Percentiles rank a stretch among this genome's conserved stretches.
Evolutionary conservation across 30 jellyfish, hydroid and myxozoan species (phyloP).

Genomic region (Mastigias papua): DNA sequence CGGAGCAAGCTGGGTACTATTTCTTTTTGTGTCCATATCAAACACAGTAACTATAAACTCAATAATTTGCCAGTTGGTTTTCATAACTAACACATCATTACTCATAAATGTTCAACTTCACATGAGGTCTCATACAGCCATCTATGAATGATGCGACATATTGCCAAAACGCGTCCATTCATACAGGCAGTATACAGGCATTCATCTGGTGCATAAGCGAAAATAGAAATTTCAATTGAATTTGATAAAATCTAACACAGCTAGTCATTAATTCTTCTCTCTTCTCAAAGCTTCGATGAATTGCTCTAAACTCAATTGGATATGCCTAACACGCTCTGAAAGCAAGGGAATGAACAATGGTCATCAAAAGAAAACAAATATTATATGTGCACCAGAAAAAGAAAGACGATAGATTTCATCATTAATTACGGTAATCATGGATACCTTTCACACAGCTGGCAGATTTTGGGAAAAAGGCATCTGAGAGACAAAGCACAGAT

Average conservation of each 20-base stretch:
- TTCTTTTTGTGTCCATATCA: too few relatives aligned
- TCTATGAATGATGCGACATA: too few relatives aligned
- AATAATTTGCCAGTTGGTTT: too few relatives aligned
- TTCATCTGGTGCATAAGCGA: not conserved
- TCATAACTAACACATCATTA: not conserved
- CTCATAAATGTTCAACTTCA: not conserved
- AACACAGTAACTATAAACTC: too few relatives aligned
- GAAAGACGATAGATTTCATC: not conserved
- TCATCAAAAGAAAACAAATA: not conserved
- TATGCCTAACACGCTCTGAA: conserved; percentile 98
- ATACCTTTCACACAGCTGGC: not conserved
- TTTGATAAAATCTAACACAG: not conserved
- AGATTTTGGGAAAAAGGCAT: not conserved
- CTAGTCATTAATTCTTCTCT: conserved; percentile 65
- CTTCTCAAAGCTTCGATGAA: conserved; percentile 95
- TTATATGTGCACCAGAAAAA: not conserved
- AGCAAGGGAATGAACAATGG: not conserved
- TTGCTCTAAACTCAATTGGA: conserved; percentile 87
- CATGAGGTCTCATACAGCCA: not conserved
- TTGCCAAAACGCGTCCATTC: too few relatives aligned
- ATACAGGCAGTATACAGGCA: not conserved
- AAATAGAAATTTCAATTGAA: not conserved
- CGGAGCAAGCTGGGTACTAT: too few relatives aligned
- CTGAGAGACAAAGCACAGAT: not conserved
- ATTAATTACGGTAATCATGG: too few relatives aligned